phyloP scores from a whole-genome alignment of 1,140 invertebrate genomes.

The Plectrocnemia conspersa region DNA sequence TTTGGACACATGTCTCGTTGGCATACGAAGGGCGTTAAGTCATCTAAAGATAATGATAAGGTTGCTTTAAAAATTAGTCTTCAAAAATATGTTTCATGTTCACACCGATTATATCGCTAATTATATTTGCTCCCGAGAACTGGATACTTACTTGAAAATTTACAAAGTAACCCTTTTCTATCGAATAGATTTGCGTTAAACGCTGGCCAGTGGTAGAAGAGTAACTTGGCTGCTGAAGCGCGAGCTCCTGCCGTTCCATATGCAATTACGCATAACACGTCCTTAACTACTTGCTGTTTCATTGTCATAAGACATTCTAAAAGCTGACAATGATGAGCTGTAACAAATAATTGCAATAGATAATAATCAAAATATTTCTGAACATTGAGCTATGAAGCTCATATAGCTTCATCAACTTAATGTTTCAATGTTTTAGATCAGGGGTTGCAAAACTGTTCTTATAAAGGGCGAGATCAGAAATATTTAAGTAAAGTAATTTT shows the following conservation, averaged over 20 bases:
- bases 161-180: conserved; percentile 80
- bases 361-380: too few relatives aligned
- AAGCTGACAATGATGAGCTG: conserved; percentile 91
- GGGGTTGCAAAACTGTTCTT: too few relatives aligned
- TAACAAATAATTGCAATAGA: conserved; percentile 16
- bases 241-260: conserved; percentile 90
- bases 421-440: too few relatives aligned
- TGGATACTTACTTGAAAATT: conserved; percentile 82
- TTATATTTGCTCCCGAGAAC: too few relatives aligned
- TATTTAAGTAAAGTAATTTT: too few relatives aligned
- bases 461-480: too few relatives aligned
- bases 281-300: conserved; percentile 83
- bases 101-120: neutral
- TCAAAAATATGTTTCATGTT: neutral
- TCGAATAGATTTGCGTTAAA: conserved; percentile 93
- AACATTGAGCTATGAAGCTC: neutral
- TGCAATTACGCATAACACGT: conserved; percentile 93
- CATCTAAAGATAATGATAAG: conserved; percentile 47
- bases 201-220: conserved; percentile 99
- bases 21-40: conserved; percentile 73
- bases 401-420: too few relatives aligned
- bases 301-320: conserved; percentile 91
- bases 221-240: conserved; percentile 88
- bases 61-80: neutral
- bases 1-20: conserved; percentile 83